Evolutionary conservation across 2,888 invertebrate genomes (phyloP).

Genomic region (Microctonus hyperodae): DNA sequence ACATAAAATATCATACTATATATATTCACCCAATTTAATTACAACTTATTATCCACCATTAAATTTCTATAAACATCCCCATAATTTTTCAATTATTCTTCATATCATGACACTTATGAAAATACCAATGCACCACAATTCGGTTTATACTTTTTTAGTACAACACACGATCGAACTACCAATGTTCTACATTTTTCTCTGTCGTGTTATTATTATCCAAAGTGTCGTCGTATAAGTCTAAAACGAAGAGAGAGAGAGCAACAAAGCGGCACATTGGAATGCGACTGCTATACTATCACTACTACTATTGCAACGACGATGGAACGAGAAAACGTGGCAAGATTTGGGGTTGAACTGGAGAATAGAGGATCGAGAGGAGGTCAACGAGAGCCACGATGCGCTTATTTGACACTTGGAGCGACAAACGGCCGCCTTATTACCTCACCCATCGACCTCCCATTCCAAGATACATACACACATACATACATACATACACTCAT

Average conservation of each 20-base stretch:
- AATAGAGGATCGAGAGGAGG: slow-evolving; percentile 23
- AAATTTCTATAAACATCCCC: no score
- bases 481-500: slow-evolving; percentile 15
- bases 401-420: slow-evolving; percentile 59
- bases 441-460: slow-evolving; percentile 42
- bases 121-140: slow-evolving; percentile 15
- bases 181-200: neutral
- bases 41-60: neutral
- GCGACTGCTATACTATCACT: slow-evolving; percentile 26
- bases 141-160: neutral
- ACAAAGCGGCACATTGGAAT: slow-evolving; percentile 28
- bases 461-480: slow-evolving; percentile 13
- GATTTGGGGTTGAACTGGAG: neutral
- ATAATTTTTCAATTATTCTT: neutral
- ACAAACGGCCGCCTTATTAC: slow-evolving; percentile 61
- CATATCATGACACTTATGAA: neutral
- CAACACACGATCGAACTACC: slow-evolving; percentile 7
- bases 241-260: slow-evolving; percentile 25
- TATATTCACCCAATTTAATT: neutral
- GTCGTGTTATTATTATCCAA: slow-evolving; percentile 35
- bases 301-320: slow-evolving; percentile 15
- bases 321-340: slow-evolving; percentile 26
- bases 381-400: slow-evolving; percentile 49
- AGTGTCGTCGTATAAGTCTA: slow-evolving; percentile 30
- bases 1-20: no score